A percentile compares a stretch with the other conserved stretches of the same genome.
Conservation (phyloP, 2,797 vertebrate genomes). For the Acestrorhynchus altus region DNA sequence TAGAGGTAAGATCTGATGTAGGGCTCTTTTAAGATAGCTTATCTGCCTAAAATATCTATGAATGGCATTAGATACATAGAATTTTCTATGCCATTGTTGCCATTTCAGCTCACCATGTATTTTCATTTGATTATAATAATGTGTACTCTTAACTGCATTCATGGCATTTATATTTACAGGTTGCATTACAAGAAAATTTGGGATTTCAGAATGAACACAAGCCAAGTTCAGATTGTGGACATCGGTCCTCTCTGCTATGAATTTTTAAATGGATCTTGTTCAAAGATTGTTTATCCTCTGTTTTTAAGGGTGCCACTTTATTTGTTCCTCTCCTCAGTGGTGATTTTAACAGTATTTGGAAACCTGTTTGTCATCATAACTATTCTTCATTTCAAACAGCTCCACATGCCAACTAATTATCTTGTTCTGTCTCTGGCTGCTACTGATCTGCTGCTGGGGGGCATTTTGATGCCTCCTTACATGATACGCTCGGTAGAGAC, state of each 20-base stretch:
- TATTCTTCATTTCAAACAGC: neutral
- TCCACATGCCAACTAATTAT: neutral
- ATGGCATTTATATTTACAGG: no score
- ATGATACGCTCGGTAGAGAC: conserved; percentile 10
- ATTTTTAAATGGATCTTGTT: neutral
- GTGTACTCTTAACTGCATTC: no score
- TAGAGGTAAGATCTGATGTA: neutral
- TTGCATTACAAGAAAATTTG: no score
- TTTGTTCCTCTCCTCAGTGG: neutral
- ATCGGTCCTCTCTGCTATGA: neutral
- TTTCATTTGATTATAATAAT: no score
- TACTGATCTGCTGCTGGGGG: neutral
- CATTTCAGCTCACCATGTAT: no score
- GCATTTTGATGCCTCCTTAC: neutral
- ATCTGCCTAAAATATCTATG: no score
- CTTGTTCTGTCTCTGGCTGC: conserved; percentile 6
- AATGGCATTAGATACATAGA: no score
- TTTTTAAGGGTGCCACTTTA: neutral
- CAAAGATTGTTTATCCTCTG: neutral
- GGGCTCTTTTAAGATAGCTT: no score
- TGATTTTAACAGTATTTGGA: neutral
- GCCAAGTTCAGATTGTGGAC: no score
- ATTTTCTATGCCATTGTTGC: no score
- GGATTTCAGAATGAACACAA: no score
- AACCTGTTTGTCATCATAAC: neutral